Conservation (phyloP, 1,140 invertebrate genomes). For the Pogonus chalceus region DNA sequence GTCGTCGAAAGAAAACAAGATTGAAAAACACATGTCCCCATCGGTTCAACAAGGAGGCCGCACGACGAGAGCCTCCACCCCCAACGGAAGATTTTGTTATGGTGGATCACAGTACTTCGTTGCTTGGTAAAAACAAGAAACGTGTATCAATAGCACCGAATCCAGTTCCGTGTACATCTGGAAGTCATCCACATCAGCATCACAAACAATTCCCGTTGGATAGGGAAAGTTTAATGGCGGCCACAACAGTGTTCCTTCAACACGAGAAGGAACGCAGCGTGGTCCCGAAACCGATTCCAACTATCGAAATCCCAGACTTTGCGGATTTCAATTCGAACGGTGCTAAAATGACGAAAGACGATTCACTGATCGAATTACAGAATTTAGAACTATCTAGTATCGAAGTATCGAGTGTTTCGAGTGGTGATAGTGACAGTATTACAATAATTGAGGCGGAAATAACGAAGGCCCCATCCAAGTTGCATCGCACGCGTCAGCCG, state of each 20-base stretch:
- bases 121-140: conserved; percentile 25
- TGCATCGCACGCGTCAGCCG: conserved; percentile 30
- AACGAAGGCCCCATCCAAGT: conserved; percentile 20
- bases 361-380: conserved; percentile 34
- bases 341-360: conserved; percentile 22
- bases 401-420: conserved; percentile 20
- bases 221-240: conserved; percentile 21
- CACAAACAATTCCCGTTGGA: not conserved
- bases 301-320: conserved; percentile 25
- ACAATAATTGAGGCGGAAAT: conserved; percentile 3
- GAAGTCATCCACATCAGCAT: conserved; percentile 29
- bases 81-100: conserved; percentile 26
- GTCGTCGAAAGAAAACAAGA: conserved; percentile 27
- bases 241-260: conserved; percentile 18
- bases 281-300: conserved; percentile 15
- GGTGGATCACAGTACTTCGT: conserved; percentile 27
- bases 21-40: conserved; percentile 31
- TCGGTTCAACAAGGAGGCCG: conserved; percentile 5
- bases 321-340: conserved; percentile 19
- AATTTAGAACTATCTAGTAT: conserved; percentile 34
- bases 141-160: conserved; percentile 32
- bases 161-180: not conserved
- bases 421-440: conserved; percentile 17
- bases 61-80: conserved; percentile 30
- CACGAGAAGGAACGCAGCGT: conserved; percentile 15